A percentile compares a stretch with the other conserved stretches of the same genome.
Evolutionary conservation across 2,888 invertebrate species (phyloP).

Genomic region (Callyntrura sp.): DNA sequence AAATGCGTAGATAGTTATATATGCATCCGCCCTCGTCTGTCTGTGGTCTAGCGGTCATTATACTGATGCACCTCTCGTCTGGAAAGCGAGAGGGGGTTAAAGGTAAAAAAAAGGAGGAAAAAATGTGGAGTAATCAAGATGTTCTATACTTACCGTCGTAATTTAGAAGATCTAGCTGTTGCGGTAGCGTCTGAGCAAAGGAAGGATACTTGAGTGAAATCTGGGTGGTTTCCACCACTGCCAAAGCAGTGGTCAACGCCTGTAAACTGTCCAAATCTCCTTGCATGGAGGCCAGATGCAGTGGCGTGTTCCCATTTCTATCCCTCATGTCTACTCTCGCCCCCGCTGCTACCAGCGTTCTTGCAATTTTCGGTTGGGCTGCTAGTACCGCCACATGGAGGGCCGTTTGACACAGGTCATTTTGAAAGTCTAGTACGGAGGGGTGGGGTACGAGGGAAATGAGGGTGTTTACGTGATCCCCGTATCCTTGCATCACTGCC

Average conservation of each 20-base stretch:
- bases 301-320: conserved; percentile 92
- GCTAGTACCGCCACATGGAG: conserved; percentile 95
- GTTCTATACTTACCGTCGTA: conserved; percentile 91
- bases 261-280: conserved; percentile 90
- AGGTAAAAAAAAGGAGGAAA: neutral
- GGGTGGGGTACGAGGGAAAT: conserved; percentile 92
- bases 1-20: no score
- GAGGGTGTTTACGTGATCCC: conserved; percentile 90
- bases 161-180: conserved; percentile 92
- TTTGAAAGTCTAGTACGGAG: conserved; percentile 91
- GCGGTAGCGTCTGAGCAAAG: conserved; percentile 87
- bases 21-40: no score
- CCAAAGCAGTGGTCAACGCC: conserved; percentile 90
- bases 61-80: no score
- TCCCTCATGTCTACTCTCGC: conserved; percentile 89
- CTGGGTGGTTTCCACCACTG: conserved; percentile 86
- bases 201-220: conserved; percentile 85
- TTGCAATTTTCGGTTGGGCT: conserved; percentile 90
- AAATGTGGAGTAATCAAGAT: neutral
- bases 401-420: conserved; percentile 89
- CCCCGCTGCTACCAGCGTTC: conserved; percentile 93
- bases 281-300: conserved; percentile 92
- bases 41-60: no score
- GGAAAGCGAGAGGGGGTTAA: neutral
- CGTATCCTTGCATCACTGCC: conserved; percentile 91